These are phyloP conservation scores for Caenorhabditis virilis DNA, from an alignment of 2,888 invertebrate species.

Conservation along the genomic window DNA sequence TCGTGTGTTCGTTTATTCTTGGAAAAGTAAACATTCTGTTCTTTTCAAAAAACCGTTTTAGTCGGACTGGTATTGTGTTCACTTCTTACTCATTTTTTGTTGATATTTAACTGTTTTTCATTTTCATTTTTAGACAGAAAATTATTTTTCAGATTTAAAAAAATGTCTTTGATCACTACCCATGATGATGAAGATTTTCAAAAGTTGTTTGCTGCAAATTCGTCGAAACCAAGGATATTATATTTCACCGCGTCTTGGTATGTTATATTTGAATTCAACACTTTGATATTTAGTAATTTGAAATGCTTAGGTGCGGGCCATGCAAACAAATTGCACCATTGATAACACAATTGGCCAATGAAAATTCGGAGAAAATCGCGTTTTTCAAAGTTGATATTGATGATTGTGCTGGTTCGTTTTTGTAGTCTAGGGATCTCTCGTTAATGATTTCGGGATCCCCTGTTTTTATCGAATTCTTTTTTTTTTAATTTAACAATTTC, in stretches of 20 bases:
- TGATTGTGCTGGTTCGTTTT: constrained; percentile 3
- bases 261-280: not conserved
- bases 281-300: not conserved
- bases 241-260: constrained; percentile 27
- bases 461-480: not conserved
- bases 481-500: not conserved
- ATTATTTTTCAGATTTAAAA: not conserved
- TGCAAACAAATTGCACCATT: constrained; percentile 14
- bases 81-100: not conserved
- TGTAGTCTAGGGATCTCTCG: not conserved
- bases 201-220: constrained; percentile 10
- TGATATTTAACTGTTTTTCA: not conserved
- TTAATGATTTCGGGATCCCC: not conserved
- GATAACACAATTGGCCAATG: constrained; percentile 2
- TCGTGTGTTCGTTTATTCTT: not conserved
- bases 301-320: constrained; percentile 17
- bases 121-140: constrained; percentile 2
- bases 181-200: constrained; percentile 16
- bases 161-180: constrained; percentile 6
- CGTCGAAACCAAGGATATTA: constrained; percentile 3
- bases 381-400: constrained; percentile 23
- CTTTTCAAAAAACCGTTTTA: not conserved
- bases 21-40: not conserved
- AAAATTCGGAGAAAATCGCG: not conserved
- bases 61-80: not conserved